These are phyloP conservation scores for Pogonomyrmex californicus DNA, from an alignment of 1,140 invertebrate genomes.

Conservation along the genomic window DNA sequence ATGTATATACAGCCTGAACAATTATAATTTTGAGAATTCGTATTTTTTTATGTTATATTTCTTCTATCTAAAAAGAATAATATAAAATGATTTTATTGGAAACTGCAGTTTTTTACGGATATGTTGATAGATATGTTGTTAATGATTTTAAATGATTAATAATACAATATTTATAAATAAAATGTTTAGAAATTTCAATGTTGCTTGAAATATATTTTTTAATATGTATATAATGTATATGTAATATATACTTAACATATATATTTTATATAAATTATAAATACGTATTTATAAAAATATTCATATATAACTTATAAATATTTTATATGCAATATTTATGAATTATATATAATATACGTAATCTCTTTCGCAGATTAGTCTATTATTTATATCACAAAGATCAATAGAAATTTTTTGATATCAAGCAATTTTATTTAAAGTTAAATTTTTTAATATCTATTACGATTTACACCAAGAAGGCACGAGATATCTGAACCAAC, in stretches of 20 bases:
- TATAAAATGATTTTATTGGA: too few relatives aligned
- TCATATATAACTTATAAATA: conserved; percentile 34
- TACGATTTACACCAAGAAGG: conserved; percentile 82
- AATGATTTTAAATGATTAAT: too few relatives aligned
- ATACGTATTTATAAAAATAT: neutral
- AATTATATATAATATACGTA: conserved; percentile 18
- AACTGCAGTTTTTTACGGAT: too few relatives aligned
- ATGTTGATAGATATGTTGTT: too few relatives aligned
- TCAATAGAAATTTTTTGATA: neutral
- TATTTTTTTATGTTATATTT: too few relatives aligned
- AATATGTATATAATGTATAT: conserved; percentile 8
- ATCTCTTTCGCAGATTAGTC: neutral
- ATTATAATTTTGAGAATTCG: too few relatives aligned
- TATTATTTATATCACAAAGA: neutral
- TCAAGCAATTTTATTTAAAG: neutral
- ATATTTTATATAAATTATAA: neutral
- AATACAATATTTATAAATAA: too few relatives aligned
- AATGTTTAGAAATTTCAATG: too few relatives aligned
- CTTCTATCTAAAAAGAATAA: too few relatives aligned
- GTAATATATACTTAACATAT: neutral
- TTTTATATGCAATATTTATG: conserved; percentile 21
- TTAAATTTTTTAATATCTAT: conserved; percentile 80
- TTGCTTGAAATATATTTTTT: too few relatives aligned
- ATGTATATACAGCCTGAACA: too few relatives aligned
- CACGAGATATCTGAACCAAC: conserved; percentile 84